These are phyloP conservation scores for Drosophila putrida DNA, from an alignment of 2,888 invertebrate genomes.

Conservation along the genomic window DNA sequence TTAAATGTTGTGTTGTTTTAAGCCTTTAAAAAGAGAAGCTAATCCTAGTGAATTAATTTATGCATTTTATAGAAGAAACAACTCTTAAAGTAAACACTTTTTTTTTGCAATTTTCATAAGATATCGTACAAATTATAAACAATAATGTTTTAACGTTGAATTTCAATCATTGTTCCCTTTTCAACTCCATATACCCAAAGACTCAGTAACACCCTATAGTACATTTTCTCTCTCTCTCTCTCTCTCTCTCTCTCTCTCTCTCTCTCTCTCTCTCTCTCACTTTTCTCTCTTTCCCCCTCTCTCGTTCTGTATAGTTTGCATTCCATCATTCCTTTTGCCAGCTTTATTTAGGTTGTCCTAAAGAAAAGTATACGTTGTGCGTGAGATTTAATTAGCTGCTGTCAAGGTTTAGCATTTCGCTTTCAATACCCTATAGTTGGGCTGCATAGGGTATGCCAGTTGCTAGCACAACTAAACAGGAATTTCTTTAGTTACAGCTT, in stretches of 20 bases:
- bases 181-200: too few relatives aligned
- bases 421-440: background rate
- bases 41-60: too few relatives aligned
- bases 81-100: too few relatives aligned
- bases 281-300: background rate
- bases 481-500: too few relatives aligned
- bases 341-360: constrained; percentile 9
- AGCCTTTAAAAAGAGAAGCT: too few relatives aligned
- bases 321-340: constrained; percentile 8
- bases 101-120: too few relatives aligned
- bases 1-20: too few relatives aligned
- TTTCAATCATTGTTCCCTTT: too few relatives aligned
- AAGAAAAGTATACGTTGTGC: constrained; percentile 18
- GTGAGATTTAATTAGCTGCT: constrained; percentile 58
- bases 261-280: background rate
- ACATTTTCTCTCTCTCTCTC: background rate
- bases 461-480: background rate
- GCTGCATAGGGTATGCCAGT: background rate
- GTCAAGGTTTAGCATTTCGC: constrained; percentile 31
- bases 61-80: too few relatives aligned
- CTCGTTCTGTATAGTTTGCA: background rate
- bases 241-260: background rate
- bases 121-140: too few relatives aligned
- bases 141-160: too few relatives aligned
- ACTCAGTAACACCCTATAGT: too few relatives aligned